Evolutionary conservation across 2,888 invertebrate genomes (phyloP).

Genomic region (Eueremaeus valkanovi): DNA sequence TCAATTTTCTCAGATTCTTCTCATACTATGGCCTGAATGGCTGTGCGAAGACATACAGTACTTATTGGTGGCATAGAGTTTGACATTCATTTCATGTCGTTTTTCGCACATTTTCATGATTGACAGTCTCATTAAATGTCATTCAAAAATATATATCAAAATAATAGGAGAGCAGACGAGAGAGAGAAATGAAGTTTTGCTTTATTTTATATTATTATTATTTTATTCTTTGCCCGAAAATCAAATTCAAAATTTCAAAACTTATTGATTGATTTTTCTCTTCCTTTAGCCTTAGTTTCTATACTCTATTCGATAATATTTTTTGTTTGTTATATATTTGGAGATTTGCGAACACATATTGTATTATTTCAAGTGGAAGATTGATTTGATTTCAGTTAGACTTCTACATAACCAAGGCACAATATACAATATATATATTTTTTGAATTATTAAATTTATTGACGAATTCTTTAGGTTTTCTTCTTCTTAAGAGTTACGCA

Average conservation of each 20-base stretch:
- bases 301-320: too few species aligned
- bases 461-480: background rate
- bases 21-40: too few species aligned
- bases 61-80: background rate
- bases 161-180: background rate
- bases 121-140: constrained; percentile 2
- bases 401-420: background rate
- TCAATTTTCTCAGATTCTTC: too few species aligned
- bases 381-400: background rate
- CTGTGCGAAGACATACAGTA: too few species aligned
- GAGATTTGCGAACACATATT: background rate
- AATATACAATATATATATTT: background rate
- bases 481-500: too few species aligned
- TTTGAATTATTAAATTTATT: constrained; percentile 1
- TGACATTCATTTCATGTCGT: constrained; percentile 2
- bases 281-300: too few species aligned
- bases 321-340: background rate
- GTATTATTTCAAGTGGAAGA: constrained; percentile 2
- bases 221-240: too few species aligned
- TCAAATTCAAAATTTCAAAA: background rate
- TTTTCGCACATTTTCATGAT: constrained; percentile 3
- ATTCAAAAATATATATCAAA: background rate
- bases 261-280: background rate
- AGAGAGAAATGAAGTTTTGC: too few species aligned
- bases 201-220: too few species aligned